Evolutionary conservation across 1,140 invertebrate genomes (phyloP), one percentile per base, ranked within the genome.

Genomic region (Heliothis subflexa): DNA sequence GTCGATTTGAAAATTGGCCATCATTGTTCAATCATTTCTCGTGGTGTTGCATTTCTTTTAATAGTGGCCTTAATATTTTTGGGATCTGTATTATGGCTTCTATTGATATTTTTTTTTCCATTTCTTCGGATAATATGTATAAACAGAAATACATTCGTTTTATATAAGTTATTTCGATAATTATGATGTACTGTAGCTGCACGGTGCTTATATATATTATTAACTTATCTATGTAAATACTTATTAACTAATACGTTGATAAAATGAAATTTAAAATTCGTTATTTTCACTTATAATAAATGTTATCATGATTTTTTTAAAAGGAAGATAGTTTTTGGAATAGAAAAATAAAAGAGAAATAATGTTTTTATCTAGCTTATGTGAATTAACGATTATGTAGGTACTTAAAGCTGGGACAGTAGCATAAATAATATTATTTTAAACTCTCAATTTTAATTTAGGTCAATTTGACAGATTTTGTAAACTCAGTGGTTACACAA

Each of bases 241-340:
- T 83, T 83, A 84, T 66, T 81, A 88, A 86, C 82, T 84, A 88
- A 89, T 85, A 85, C 80, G 81, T 86, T 62, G 86, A 84, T 85
- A 84, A 85, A 90, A 87, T 80, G 76, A 87, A 88, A 88, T 88
- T 86, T 85, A 86, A 88, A 88, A 90, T 92, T 92, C 88, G 91
- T 90, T 89, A 79, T 85, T 89, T 83, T 84, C 78, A 73, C 83
- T 85, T 86, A 81, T 79, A 74, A 74, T 61, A 61, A 74, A 62
- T 72, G 28, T 57, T 81, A 79, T 79, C 81, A 78, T 81, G 75
- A 71, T 16, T 49, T 73, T 57, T n/a, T 47, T 21, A 1, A 62
- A 75, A 57, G 70, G 16, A 73, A 57, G 40, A 47, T 47, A 28
- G 25, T 33, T 55, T 33, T 71, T 54, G 14, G 21, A 40, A 66